Evolutionary conservation across 2,888 invertebrate genomes (phyloP).

Genomic region (Cheilosia impressa): DNA sequence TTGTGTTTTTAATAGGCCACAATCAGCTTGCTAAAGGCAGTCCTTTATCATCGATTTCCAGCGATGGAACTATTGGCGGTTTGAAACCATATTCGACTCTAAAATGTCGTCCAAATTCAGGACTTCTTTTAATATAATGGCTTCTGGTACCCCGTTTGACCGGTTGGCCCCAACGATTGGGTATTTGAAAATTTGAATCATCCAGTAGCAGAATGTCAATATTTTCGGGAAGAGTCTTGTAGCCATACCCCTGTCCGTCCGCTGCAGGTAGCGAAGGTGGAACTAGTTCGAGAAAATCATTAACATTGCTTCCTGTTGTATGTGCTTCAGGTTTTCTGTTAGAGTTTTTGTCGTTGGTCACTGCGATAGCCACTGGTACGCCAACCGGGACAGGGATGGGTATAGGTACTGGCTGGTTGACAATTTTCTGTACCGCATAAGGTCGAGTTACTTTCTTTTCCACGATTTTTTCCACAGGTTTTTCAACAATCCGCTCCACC

Average conservation of each 20-base stretch:
- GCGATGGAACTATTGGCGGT: slow-evolving; percentile 91
- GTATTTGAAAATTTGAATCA: slow-evolving; percentile 85
- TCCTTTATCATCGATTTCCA: slow-evolving; percentile 91
- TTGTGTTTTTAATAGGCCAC: neutral
- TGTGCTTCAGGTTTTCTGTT: neutral
- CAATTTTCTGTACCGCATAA: slow-evolving; percentile 82
- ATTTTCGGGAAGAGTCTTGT: slow-evolving; percentile 81
- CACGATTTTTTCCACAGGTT: slow-evolving; percentile 85
- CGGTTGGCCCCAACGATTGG: slow-evolving; percentile 80
- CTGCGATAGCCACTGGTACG: slow-evolving; percentile 83
- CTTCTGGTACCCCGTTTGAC: slow-evolving; percentile 83
- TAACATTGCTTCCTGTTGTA: slow-evolving; percentile 55
- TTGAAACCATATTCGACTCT: slow-evolving; percentile 93
- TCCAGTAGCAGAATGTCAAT: slow-evolving; percentile 78
- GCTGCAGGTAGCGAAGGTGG: slow-evolving; percentile 77
- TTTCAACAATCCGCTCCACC: slow-evolving; percentile 85
- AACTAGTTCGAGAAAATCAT: slow-evolving; percentile 77
- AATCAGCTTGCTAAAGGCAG: slow-evolving; percentile 76
- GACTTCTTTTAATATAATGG: slow-evolving; percentile 84
- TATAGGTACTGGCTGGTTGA: slow-evolving; percentile 83
- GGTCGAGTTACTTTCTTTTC: slow-evolving; percentile 82
- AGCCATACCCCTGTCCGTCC: slow-evolving; percentile 72
- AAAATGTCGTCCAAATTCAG: slow-evolving; percentile 86
- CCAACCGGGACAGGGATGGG: slow-evolving; percentile 85
- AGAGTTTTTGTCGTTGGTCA: neutral